Conservation (phyloP, 2,888 invertebrate genomes). For the Rhimphoctona megacephalus region DNA sequence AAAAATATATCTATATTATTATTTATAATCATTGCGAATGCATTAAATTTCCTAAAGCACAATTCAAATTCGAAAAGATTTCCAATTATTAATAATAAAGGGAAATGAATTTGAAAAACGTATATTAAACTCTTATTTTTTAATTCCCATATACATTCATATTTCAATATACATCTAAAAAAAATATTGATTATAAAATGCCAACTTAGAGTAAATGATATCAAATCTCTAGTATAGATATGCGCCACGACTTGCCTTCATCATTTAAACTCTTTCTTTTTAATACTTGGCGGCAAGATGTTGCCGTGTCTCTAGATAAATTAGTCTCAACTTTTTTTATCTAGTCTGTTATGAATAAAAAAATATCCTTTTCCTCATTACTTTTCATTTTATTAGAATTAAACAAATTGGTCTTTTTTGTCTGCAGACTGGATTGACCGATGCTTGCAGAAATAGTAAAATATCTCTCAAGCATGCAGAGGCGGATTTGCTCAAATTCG, state of each 20-base stretch:
- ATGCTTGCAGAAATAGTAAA: slow-evolving; percentile 90
- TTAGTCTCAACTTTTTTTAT: not conserved
- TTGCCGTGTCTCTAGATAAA: too few species aligned
- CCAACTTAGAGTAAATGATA: too few species aligned
- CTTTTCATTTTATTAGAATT: too few species aligned
- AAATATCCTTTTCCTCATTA: too few species aligned
- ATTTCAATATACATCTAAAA: too few species aligned
- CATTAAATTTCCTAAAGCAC: not conserved
- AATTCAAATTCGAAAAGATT: not conserved
- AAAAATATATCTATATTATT: not conserved
- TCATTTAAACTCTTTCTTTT: too few species aligned
- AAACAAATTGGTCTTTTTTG: not conserved
- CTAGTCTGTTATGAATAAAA: too few species aligned
- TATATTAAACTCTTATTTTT: not conserved
- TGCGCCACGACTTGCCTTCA: too few species aligned
- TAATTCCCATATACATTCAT: not conserved
- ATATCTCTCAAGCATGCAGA: slow-evolving; percentile 90
- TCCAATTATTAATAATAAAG: not conserved
- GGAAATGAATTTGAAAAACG: not conserved
- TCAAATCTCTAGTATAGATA: too few species aligned
- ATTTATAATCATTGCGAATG: not conserved
- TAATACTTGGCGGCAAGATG: too few species aligned
- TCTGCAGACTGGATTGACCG: slow-evolving; percentile 91
- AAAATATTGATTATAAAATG: too few species aligned
- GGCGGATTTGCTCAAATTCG: slow-evolving; percentile 89